Evolutionary conservation across 2,113 vertebrate genomes (phyloP).

Genomic region (Sinocyclocheilus maitianheensis): DNA sequence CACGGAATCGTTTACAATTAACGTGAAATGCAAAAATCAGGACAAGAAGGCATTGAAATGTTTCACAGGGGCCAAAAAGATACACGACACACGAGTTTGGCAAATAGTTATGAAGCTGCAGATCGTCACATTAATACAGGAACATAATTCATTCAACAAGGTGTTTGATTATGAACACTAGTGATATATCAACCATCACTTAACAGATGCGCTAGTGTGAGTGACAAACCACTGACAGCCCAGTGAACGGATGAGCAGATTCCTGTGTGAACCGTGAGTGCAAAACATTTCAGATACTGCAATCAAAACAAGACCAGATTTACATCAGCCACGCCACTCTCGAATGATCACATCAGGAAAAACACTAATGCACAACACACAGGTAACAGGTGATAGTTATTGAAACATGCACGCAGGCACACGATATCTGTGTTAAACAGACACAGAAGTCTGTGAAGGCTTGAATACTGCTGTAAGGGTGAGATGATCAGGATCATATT

Average conservation of each 20-base stretch:
- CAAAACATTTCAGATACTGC: neutral
- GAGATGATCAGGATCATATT: neutral
- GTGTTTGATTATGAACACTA: conserved; percentile 49
- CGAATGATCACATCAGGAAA: conserved; percentile 27
- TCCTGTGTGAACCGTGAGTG: neutral
- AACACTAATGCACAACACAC: conserved; percentile 23
- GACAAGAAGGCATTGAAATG: conserved; percentile 50
- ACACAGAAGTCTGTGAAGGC: conserved; percentile 50
- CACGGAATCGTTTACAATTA: neutral
- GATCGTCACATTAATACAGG: conserved; percentile 12
- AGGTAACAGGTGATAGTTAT: conserved; percentile 33
- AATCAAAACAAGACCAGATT: neutral
- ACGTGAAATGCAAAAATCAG: conserved; percentile 38
- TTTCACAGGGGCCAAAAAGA: conserved; percentile 69
- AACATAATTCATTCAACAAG: conserved; percentile 24
- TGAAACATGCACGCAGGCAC: conserved; percentile 70
- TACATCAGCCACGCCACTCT: neutral
- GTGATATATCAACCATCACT: too few relatives aligned
- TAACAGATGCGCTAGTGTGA: neutral
- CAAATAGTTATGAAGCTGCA: conserved; percentile 53
- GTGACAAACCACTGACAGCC: neutral
- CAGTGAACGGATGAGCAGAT: neutral
- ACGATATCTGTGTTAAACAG: conserved; percentile 56
- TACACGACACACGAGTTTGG: conserved; percentile 63
- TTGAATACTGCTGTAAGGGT: conserved; percentile 52